Conservation (phyloP, 2,113 vertebrate species). For the Bufo bufo region DNA sequence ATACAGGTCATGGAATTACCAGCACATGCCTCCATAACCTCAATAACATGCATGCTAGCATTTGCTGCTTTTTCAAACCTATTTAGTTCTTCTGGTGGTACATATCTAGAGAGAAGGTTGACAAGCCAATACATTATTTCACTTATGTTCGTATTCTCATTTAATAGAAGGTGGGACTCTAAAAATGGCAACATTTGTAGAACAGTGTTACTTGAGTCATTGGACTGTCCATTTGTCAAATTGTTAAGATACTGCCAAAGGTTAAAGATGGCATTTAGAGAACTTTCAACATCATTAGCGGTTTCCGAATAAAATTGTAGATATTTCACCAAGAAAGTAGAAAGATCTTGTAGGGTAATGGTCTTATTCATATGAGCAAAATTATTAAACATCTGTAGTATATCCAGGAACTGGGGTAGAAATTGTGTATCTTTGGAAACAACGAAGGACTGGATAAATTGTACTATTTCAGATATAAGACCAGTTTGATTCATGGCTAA, state of each 20-base stretch:
- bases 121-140: neutral
- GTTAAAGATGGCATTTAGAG: constrained; percentile 25
- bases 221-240: neutral
- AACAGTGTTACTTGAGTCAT: neutral
- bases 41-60: constrained; percentile 20
- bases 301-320: neutral
- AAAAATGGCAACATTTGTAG: constrained; percentile 27
- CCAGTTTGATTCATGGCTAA: neutral
- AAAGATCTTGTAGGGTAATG: constrained; percentile 39
- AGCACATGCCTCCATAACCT: neutral
- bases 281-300: neutral
- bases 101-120: neutral
- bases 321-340: constrained; percentile 36
- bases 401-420: neutral
- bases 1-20: neutral
- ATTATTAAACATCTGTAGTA: constrained; percentile 13
- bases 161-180: neutral
- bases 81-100: constrained; percentile 6
- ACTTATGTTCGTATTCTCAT: constrained; percentile 4
- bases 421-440: neutral
- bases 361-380: constrained; percentile 20
- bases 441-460: neutral
- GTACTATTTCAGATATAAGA: neutral
- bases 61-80: constrained; percentile 36
- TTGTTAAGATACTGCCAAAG: constrained; percentile 27